phyloP scores from a whole-genome alignment of 2,113 vertebrate genomes.

The Notechis scutatus region DNA sequence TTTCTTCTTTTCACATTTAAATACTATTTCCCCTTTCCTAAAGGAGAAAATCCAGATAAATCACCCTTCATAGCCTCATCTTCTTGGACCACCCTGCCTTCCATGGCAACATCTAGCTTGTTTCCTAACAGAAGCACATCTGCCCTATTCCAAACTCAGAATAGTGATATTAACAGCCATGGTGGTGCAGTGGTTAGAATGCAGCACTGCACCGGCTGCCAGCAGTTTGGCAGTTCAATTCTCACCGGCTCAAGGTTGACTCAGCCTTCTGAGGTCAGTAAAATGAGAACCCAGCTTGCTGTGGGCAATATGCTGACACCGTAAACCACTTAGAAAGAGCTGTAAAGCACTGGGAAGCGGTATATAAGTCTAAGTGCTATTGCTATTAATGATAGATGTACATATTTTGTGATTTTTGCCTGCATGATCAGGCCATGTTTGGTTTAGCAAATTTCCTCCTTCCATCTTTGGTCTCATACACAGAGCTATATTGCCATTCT shows the following conservation, averaged over 20 bases:
- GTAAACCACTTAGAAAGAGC: too few species aligned
- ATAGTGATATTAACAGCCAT: background rate
- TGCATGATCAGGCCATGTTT: background rate
- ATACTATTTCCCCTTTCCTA: background rate
- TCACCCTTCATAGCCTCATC: background rate
- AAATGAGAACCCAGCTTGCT: too few species aligned
- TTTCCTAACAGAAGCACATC: background rate
- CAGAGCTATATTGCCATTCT: background rate
- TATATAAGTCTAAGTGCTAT: too few species aligned
- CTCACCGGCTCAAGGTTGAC: too few species aligned
- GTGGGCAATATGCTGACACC: too few species aligned
- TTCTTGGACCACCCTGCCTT: background rate
- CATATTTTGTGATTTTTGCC: background rate
- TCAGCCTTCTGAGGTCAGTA: too few species aligned
- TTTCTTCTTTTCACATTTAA: background rate
- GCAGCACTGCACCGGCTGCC: too few species aligned
- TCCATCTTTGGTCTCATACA: background rate
- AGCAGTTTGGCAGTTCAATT: too few species aligned
- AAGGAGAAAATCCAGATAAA: background rate
- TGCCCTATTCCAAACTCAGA: background rate
- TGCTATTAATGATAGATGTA: background rate
- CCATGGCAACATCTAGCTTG: background rate
- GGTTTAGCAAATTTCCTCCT: background rate
- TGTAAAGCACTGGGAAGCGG: too few species aligned
- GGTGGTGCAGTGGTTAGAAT: too few species aligned